Percentiles rank a stretch among this genome's conserved stretches.
Conservation (phyloP, 2,113 vertebrate species). For the Macrotis lagotis region DNA sequence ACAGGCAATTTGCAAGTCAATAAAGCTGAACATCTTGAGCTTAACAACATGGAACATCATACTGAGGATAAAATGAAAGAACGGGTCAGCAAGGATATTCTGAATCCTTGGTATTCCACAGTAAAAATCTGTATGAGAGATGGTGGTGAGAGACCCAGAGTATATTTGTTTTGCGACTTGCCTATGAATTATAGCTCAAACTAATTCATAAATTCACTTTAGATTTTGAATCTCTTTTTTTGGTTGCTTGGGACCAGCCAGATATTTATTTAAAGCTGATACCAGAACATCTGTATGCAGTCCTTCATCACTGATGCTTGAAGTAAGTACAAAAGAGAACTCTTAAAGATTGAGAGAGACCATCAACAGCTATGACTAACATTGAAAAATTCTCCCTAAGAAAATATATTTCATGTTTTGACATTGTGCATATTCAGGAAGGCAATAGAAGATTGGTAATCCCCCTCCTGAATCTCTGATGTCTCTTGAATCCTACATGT, state of each 20-base stretch:
- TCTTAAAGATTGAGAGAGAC: neutral
- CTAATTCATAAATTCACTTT: conserved; percentile 25
- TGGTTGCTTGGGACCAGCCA: conserved; percentile 60
- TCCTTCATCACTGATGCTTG: conserved; percentile 51
- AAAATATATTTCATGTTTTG: neutral
- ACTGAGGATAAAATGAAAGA: conserved; percentile 56
- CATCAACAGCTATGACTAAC: neutral
- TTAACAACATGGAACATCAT: conserved; percentile 64
- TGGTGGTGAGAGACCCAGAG: conserved; percentile 66
- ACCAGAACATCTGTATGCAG: conserved; percentile 10
- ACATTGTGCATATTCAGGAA: neutral
- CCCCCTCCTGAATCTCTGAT: neutral
- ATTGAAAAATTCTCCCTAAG: neutral
- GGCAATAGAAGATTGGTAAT: neutral
- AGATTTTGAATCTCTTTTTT: conserved; percentile 64
- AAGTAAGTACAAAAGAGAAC: conserved; percentile 53
- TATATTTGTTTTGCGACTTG: conserved; percentile 60
- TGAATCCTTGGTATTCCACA: conserved; percentile 41
- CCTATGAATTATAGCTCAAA: neutral
- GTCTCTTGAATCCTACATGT: neutral
- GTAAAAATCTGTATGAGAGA: conserved; percentile 53
- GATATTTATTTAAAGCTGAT: conserved; percentile 45
- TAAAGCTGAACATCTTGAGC: conserved; percentile 44
- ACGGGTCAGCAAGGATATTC: conserved; percentile 61
- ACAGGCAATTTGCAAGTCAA: conserved; percentile 39